Evolutionary conservation across 2,888 invertebrate genomes (phyloP).

Genomic region (Thelaira solivaga): DNA sequence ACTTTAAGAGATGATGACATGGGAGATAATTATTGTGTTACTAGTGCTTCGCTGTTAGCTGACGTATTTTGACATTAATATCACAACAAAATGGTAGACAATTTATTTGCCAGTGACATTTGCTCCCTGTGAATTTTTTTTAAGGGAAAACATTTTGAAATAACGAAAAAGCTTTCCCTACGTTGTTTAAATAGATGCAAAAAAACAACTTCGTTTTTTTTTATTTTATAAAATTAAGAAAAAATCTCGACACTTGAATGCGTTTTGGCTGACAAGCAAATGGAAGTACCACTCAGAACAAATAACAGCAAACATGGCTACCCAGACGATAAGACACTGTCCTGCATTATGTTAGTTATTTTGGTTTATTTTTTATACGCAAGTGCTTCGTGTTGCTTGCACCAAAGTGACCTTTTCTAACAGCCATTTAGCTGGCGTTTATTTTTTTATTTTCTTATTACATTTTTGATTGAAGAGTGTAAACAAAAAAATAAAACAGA

Average conservation of each 20-base stretch:
- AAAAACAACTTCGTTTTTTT: conserved; percentile 28
- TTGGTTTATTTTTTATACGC: conserved; percentile 1
- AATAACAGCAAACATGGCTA: conserved; percentile 21
- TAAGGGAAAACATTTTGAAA: not conserved
- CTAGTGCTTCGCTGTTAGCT: conserved; percentile 11
- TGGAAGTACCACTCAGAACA: conserved; percentile 54
- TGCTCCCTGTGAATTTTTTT: conserved; percentile 36
- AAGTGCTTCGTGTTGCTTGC: not conserved
- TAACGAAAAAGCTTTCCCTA: conserved; percentile 13
- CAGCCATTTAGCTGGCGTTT: conserved; percentile 51
- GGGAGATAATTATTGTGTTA: conserved; percentile 40
- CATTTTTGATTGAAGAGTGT: conserved; percentile 44
- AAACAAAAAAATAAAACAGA: not conserved
- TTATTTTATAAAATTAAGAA: conserved; percentile 28
- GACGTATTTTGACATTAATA: conserved; percentile 29
- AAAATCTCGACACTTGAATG: conserved; percentile 58
- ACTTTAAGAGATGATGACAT: conserved; percentile 28
- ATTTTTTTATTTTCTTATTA: conserved; percentile 17
- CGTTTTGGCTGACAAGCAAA: conserved; percentile 60
- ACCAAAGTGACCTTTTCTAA: conserved; percentile 50
- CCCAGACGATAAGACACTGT: conserved; percentile 28
- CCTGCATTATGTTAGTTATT: conserved; percentile 8
- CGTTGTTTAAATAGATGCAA: conserved; percentile 41
- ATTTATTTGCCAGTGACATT: conserved; percentile 58
- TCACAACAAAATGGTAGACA: conserved; percentile 38